These are phyloP conservation scores for Harlomillsia oculata DNA, from an alignment of 1,140 invertebrate genomes.

Conservation along the genomic window DNA sequence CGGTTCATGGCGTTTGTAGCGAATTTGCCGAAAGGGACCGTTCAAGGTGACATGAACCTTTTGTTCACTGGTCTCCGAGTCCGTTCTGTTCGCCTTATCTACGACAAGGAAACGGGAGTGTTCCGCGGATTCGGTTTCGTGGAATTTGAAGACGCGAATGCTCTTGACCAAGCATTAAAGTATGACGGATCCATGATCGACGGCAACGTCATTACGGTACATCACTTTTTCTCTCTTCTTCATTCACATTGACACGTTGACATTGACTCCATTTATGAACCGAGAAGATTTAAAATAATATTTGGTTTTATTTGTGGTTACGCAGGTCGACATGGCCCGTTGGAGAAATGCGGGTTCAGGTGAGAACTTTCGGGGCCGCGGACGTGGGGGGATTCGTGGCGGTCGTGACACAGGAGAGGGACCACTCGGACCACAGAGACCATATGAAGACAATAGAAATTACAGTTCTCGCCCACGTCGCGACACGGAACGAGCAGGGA, in stretches of 20 bases:
- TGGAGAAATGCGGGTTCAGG: conserved; percentile 62
- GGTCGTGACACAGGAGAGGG: conserved; percentile 24
- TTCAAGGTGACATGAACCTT: conserved; percentile 84
- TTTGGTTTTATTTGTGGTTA: too few species aligned
- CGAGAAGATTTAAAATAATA: background rate
- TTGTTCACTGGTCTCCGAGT: conserved; percentile 70
- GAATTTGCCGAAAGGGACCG: conserved; percentile 74
- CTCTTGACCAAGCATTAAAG: conserved; percentile 66
- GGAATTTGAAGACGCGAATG: conserved; percentile 76
- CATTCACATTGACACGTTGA: background rate
- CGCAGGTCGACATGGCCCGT: conserved; percentile 74
- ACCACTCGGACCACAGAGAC: conserved; percentile 33
- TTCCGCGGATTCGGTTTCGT: conserved; percentile 96
- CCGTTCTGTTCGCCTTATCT: conserved; percentile 68
- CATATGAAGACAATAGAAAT: conserved; percentile 24
- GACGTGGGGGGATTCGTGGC: conserved; percentile 35
- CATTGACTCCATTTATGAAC: background rate
- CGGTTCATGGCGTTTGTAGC: conserved; percentile 87
- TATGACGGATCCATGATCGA: conserved; percentile 67
- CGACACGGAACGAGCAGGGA: conserved; percentile 33
- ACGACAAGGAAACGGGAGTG: conserved; percentile 84
- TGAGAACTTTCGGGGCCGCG: conserved; percentile 40
- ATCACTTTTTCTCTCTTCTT: background rate
- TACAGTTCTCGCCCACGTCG: conserved; percentile 30
- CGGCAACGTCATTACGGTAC: conserved; percentile 52